Percentiles rank a stretch among this genome's conserved stretches.
Evolutionary conservation across 2,797 vertebrate genomes (phyloP).

Genomic region (Bryconaethiops microstoma): DNA sequence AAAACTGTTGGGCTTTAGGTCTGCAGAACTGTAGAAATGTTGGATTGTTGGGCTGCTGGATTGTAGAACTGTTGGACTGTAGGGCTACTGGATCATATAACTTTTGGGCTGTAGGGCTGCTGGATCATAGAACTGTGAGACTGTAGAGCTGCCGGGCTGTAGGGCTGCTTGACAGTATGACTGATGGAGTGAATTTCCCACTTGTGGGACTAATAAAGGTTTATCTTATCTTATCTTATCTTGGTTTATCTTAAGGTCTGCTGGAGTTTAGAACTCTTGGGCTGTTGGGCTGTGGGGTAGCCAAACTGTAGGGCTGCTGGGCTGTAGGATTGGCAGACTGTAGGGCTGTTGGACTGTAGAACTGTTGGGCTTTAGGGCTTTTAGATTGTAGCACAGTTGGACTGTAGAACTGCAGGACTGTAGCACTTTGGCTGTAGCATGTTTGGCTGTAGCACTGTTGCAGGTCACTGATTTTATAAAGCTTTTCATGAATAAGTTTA

Average conservation of each 20-base stretch:
- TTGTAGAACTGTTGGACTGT: too few species aligned
- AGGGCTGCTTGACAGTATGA: neutral
- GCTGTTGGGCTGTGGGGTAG: neutral
- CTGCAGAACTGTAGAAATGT: too few species aligned
- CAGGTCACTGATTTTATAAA: too few species aligned
- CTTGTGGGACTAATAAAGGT: too few species aligned
- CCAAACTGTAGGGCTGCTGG: neutral
- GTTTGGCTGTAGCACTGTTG: too few species aligned
- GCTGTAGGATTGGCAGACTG: neutral
- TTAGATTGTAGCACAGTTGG: neutral
- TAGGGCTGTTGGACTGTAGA: neutral
- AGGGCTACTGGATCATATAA: too few species aligned
- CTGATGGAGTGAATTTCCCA: too few species aligned
- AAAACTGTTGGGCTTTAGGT: too few species aligned
- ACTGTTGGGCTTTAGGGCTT: neutral
- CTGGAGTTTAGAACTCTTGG: neutral
- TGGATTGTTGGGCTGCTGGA: too few species aligned
- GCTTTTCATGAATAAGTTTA: too few species aligned
- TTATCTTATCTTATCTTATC: too few species aligned
- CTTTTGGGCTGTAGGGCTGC: neutral
- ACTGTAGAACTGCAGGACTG: neutral
- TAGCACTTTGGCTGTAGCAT: neutral
- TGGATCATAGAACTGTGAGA: neutral
- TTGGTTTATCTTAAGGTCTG: too few species aligned
- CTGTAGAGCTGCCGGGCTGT: neutral